phyloP scores from a whole-genome alignment of 2,797 vertebrate genomes.

The Oreonectes daqikongensis region DNA sequence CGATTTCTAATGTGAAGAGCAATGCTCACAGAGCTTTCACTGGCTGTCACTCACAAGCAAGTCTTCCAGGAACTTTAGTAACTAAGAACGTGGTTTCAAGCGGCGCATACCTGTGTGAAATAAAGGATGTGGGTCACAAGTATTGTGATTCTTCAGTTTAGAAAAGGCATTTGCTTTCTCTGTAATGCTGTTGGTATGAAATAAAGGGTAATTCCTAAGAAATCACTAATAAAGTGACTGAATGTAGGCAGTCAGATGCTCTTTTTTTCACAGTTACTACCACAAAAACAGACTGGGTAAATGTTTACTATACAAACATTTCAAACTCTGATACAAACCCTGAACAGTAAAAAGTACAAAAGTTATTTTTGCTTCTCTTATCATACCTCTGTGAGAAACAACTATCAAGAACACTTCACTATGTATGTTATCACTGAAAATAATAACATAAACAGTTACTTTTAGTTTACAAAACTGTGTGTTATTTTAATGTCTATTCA shows the following conservation, averaged over 20 bases:
- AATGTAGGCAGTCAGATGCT: neutral
- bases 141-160: neutral
- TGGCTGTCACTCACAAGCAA: neutral
- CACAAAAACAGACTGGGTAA: conserved; percentile 6
- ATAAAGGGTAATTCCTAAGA: conserved; percentile 19
- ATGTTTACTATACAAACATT: neutral
- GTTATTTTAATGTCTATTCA: neutral
- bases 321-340: neutral
- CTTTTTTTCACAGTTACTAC: neutral
- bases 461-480: neutral
- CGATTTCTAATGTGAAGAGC: neutral
- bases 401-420: neutral
- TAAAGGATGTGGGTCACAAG: neutral
- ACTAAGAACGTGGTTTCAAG: neutral
- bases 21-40: neutral
- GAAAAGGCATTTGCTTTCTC: neutral
- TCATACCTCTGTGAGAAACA: neutral
- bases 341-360: neutral
- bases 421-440: neutral
- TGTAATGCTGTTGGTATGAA: neutral
- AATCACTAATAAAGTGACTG: conserved; percentile 9
- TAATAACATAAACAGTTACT: neutral
- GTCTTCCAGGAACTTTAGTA: neutral
- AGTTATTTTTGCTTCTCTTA: neutral
- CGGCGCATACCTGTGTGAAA: neutral